Percentiles rank a stretch among this genome's conserved stretches.
phyloP scores from a whole-genome alignment of 2,113 vertebrate species.

The Nesogale talazaci region DNA sequence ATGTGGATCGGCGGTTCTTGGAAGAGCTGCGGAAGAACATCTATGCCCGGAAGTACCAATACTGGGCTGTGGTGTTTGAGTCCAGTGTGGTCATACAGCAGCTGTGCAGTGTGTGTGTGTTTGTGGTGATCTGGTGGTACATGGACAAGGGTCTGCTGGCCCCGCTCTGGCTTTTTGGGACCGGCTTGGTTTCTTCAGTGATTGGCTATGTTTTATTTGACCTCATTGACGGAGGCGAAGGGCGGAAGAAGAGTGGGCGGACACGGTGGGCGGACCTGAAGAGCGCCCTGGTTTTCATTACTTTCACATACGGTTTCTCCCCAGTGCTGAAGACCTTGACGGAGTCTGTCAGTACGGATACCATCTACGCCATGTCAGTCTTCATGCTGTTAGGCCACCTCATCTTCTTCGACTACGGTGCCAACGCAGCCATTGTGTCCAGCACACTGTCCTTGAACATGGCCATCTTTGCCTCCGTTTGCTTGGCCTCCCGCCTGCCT shows the following conservation, averaged over 20 bases:
- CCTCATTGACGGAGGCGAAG: conserved; percentile 82
- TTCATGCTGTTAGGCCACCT: conserved; percentile 97
- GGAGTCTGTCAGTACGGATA: conserved; percentile 97
- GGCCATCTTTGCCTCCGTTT: conserved; percentile 97
- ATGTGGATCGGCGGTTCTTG: conserved; percentile 95
- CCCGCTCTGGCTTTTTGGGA: conserved; percentile 89
- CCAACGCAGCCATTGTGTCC: conserved; percentile 92
- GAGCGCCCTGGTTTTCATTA: conserved; percentile 92
- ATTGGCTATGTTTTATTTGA: conserved; percentile 93
- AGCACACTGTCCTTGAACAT: conserved; percentile 97
- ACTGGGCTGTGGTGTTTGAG: conserved; percentile 93
- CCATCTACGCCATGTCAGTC: conserved; percentile 96
- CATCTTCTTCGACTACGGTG: conserved; percentile 94
- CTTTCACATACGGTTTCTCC: conserved; percentile 97
- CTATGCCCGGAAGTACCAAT: conserved; percentile 92
- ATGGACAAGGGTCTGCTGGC: conserved; percentile 93
- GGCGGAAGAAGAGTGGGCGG: conserved; percentile 84
- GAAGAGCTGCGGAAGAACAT: conserved; percentile 95
- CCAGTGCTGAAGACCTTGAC: conserved; percentile 97
- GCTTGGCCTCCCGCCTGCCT: conserved; percentile 94
- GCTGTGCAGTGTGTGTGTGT: conserved; percentile 95
- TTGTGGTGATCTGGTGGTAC: conserved; percentile 95
- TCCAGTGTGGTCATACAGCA: conserved; percentile 94
- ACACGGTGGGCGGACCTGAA: conserved; percentile 93
- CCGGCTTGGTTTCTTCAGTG: conserved; percentile 87